Percentiles rank a stretch among this genome's conserved stretches.
These are phyloP conservation scores for Paragorgia papillata DNA, from an alignment of 92 coral and sea anemone genomes.

Conservation along the genomic window DNA sequence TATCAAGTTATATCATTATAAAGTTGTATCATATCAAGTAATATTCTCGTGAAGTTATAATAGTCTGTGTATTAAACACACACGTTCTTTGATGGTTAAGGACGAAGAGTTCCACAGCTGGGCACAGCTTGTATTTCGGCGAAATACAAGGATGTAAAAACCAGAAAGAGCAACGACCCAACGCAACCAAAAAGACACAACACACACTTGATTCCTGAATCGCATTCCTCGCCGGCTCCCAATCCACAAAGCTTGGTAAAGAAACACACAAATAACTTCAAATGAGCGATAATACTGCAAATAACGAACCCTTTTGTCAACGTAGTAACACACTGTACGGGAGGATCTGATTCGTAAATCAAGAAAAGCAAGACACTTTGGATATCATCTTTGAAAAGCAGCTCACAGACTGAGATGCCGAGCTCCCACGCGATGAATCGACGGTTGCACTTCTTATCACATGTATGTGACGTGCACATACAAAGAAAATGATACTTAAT, in stretches of 20 bases:
- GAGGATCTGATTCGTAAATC: background rate
- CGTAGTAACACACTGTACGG: background rate
- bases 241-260: conserved; percentile 18
- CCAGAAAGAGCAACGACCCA: conserved; percentile 4
- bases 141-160: conserved; percentile 1
- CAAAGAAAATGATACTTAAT: conserved; percentile 2
- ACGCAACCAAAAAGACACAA: conserved; percentile 12
- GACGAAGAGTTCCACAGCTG: background rate
- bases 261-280: conserved; percentile 25
- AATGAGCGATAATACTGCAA: conserved; percentile 15
- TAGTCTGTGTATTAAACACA: background rate
- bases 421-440: background rate
- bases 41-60: too few species aligned
- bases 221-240: conserved; percentile 18
- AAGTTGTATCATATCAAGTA: too few species aligned
- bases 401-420: conserved; percentile 4
- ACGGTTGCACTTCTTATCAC: background rate
- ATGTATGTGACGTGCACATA: background rate
- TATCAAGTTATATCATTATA: too few species aligned
- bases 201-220: background rate
- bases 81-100: background rate
- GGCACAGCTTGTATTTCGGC: background rate
- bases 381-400: conserved; percentile 18
- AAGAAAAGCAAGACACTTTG: conserved; percentile 10
- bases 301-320: background rate